These are phyloP conservation scores for Diachrysia chrysitis DNA, from an alignment of 2,888 invertebrate species.

Conservation along the genomic window DNA sequence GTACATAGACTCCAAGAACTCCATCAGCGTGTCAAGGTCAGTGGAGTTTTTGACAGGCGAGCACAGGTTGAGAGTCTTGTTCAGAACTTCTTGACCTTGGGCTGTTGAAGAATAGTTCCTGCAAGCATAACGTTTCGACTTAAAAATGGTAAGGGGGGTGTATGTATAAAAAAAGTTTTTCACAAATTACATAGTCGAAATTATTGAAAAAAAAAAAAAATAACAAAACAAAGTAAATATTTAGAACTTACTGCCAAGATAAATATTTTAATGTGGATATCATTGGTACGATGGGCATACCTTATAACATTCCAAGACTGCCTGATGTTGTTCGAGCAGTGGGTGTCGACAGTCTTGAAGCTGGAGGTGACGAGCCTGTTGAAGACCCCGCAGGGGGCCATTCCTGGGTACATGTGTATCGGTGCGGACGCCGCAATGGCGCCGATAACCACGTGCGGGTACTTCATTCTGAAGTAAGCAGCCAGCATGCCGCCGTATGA, in stretches of 20 bases:
- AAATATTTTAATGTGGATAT: no score
- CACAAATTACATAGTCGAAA: no score
- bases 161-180: background rate
- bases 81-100: constrained; percentile 92
- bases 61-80: constrained; percentile 93
- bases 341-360: constrained; percentile 87
- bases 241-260: no score
- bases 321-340: constrained; percentile 92
- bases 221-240: no score
- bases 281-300: no score
- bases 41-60: constrained; percentile 89
- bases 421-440: constrained; percentile 98
- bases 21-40: constrained; percentile 86
- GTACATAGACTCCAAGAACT: constrained; percentile 93
- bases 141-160: no score
- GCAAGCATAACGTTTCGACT: constrained; percentile 41
- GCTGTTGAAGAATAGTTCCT: constrained; percentile 87
- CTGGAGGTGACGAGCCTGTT: constrained; percentile 94
- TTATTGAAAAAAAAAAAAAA: no score
- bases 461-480: constrained; percentile 98
- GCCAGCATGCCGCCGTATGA: constrained; percentile 99
- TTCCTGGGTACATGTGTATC: constrained; percentile 94
- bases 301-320: constrained; percentile 94
- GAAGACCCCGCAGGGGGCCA: constrained; percentile 94
- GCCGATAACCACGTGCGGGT: constrained; percentile 96